These are phyloP conservation scores for Centruroides vittatus DNA, from an alignment of 1,140 invertebrate species.

Conservation along the genomic window DNA sequence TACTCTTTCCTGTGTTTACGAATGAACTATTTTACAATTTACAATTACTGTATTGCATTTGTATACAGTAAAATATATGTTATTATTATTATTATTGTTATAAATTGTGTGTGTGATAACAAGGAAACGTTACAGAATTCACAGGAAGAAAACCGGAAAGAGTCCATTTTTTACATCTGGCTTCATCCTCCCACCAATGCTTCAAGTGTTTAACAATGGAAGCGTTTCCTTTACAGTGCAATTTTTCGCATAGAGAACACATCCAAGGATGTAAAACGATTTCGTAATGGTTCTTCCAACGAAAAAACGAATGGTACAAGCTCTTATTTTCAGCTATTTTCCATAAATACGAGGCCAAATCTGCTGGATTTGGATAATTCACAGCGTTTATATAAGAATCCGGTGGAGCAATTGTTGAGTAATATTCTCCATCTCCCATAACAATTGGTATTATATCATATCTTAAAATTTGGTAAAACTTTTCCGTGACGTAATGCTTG, in stretches of 20 bases:
- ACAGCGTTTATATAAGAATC: constrained; percentile 18
- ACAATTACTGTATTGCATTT: no score
- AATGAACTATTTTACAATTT: no score
- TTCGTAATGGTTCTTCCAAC: constrained; percentile 8
- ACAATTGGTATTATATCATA: constrained; percentile 30
- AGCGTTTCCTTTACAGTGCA: constrained; percentile 28
- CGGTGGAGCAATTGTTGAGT: constrained; percentile 16
- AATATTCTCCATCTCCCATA: constrained; percentile 26
- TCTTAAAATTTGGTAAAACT: constrained; percentile 22
- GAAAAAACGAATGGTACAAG: constrained; percentile 9
- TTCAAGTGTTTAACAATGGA: constrained; percentile 22
- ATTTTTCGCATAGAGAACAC: constrained; percentile 25
- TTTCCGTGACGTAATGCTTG: constrained; percentile 35
- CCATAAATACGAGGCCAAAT: constrained; percentile 11
- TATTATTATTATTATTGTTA: no score
- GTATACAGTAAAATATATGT: no score
- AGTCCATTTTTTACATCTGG: constrained; percentile 9
- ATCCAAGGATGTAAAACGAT: constrained; percentile 19
- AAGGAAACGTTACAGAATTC: constrained; percentile 1
- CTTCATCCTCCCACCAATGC: constrained; percentile 17
- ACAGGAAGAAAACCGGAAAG: background rate
- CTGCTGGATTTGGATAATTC: constrained; percentile 11
- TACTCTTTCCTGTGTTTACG: no score
- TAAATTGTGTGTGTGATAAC: constrained; percentile 1
- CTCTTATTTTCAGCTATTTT: background rate